Base-by-base conservation (phyloP, 2,797 vertebrate species). In the Chloroceryle amazona region DNA sequence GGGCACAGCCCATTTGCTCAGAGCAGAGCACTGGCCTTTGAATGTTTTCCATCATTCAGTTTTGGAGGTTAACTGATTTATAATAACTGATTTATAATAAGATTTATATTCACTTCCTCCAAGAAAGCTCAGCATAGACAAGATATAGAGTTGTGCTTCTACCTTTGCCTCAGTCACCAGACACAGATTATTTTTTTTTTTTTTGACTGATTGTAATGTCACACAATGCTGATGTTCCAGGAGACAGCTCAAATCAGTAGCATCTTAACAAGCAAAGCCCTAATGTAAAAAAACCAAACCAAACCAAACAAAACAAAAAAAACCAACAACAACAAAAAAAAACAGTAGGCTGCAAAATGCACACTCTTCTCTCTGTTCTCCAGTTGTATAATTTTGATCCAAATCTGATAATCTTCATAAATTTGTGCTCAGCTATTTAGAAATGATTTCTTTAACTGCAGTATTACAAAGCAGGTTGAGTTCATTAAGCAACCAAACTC, bases 321-420 rank as follows among this genome's bases (percentile, higher is more conserved):
- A 39, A 39, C 9, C n/a, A n/a, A n/a, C n/a, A n/a, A n/a, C n/a
- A n/a, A 11, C 39, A 39, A 39, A 39, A 39, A 39, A 39, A 39
- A 10, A 10, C 39, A 41, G 39, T 41, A 41, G 39, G 33, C 11
- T 87, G 66, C 29, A 86, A 92, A 88, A 87, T 47, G 11, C 18
- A 81, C 62, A 42, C 37, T 23, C 11, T 86, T 88, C 26, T 65
- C 8, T 57, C 26, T 68, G 42, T 78, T 80, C 26, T 82, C 33
- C 46, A 9, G 3, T 61, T 74, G 26, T 76, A 71, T 29, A 78
- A 67, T 86, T 96, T 58, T 75, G 29, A 65, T 65, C 75, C 19
- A 91, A 91, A 81, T 83, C n/a, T 87, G 25, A 89, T 89, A 96
- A 47, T 44, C 63, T 73, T 86, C 82, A 78, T n/a, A 92, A 67